phyloP scores from a whole-genome alignment of 2,888 invertebrate genomes.

The Sclerodermus sp. region DNA sequence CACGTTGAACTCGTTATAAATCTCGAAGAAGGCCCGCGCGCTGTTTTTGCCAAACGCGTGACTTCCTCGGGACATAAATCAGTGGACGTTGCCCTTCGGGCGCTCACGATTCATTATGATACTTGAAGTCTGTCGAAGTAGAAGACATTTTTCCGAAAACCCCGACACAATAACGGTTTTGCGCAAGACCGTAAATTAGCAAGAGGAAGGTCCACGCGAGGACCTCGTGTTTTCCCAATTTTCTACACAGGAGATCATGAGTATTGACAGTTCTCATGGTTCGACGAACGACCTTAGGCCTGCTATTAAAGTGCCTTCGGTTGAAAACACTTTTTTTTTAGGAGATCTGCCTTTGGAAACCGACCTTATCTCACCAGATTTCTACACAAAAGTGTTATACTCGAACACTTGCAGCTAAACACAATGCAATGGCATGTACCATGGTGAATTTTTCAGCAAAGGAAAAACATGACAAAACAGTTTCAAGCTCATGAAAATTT shows the following conservation, averaged over 20 bases:
- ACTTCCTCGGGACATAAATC: background rate
- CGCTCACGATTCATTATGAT: conserved; percentile 10
- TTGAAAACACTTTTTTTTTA: no score
- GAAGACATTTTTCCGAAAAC: background rate
- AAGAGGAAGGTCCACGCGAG: background rate
- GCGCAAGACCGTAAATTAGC: background rate
- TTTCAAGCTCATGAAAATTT: no score
- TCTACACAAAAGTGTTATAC: no score
- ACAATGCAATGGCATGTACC: no score
- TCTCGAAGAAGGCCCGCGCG: background rate
- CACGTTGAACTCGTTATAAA: background rate
- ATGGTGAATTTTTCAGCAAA: no score
- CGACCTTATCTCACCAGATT: no score
- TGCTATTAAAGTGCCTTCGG: no score
- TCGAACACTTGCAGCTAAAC: no score
- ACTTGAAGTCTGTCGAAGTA: background rate
- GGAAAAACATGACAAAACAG: no score
- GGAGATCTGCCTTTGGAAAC: no score
- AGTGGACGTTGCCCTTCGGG: background rate
- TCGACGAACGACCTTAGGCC: no score
- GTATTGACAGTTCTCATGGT: no score
- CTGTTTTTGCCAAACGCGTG: background rate
- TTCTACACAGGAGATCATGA: background rate
- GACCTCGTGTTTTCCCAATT: background rate
- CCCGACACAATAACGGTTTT: background rate